Base-by-base conservation (phyloP, 1,140 invertebrate genomes). In the Meteorus sp. region DNA sequence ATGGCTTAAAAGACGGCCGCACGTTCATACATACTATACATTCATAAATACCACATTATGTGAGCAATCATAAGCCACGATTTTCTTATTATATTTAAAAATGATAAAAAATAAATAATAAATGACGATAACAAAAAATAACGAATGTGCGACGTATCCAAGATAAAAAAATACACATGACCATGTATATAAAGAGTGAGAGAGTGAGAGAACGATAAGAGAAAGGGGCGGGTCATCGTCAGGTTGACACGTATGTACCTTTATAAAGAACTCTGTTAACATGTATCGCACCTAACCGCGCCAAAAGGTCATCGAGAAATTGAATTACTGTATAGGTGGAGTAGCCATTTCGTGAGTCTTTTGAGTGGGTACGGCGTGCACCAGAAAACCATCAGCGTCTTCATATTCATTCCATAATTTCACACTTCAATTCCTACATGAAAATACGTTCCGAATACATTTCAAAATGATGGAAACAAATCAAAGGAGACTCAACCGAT, bases 301-400 rank as follows among this genome's bases (percentile, higher is more conserved):
- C 39, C 37, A 39, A 41, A 59, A 51, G 20, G 50, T 44, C 48
- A 52, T 23, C 27, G 22, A 15, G 39, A 29, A 13, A 20, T 35
- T 35, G 39, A 37, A 54, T 27, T 48, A 41, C 19, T 22, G 22
- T n/a, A n/a, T 48, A n/a, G 33, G n/a, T 13, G 20, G 47, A 51
- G 47, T 43, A 41, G 56, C 56, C 47, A 51, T 58, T 58, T 41
- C 56, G 45, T 51, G 56, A 23, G 19, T 52, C 23, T 52, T 17
- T 52, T 31, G 50, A 17, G 33, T 52, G 50, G n/a, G n/a, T n/a
- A n/a, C n/a, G n/a, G n/a, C n/a, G n/a, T n/a, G n/a, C n/a, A n/a
- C 50, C 50, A 52, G 50, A n/a, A n/a, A n/a, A n/a, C n/a, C n/a
- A 37, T 52, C 50, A 52, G 50, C 50, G 50, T 52, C 50, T 39